phyloP scores from a whole-genome alignment of 2,888 invertebrate genomes.

The Conomelus anceps region DNA sequence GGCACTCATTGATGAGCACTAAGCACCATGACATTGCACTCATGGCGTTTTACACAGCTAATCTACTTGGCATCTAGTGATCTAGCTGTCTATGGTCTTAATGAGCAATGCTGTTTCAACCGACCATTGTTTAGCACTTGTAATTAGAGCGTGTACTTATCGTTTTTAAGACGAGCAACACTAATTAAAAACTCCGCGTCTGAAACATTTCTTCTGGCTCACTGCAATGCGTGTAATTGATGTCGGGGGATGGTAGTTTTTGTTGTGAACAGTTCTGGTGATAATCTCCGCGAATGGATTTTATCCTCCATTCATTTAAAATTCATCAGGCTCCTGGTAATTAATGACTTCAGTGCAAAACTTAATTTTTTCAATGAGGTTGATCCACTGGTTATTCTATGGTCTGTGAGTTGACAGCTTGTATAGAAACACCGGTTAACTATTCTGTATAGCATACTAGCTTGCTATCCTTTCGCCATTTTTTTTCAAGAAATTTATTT shows the following conservation, averaged over 20 bases:
- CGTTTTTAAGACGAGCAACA: not conserved
- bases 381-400: not conserved
- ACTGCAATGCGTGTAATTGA: not conserved
- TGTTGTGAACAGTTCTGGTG: not conserved
- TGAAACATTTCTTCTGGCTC: not conserved
- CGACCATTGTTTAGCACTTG: not conserved
- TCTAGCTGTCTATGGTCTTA: not conserved
- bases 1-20: not conserved
- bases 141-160: not conserved
- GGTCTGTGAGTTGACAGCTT: too few species aligned
- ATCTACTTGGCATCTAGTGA: too few species aligned
- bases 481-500: too few species aligned
- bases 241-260: too few species aligned
- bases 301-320: not conserved
- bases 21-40: not conserved
- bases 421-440: too few species aligned
- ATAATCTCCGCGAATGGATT: not conserved
- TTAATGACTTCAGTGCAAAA: not conserved
- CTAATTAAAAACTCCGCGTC: not conserved
- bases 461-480: too few species aligned
- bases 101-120: not conserved
- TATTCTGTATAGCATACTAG: too few species aligned
- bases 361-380: not conserved
- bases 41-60: too few species aligned
- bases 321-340: not conserved